Evolutionary conservation across 1,140 invertebrate genomes (phyloP), one percentile per base, ranked within the genome.

Genomic region (Harlomillsia oculata): DNA sequence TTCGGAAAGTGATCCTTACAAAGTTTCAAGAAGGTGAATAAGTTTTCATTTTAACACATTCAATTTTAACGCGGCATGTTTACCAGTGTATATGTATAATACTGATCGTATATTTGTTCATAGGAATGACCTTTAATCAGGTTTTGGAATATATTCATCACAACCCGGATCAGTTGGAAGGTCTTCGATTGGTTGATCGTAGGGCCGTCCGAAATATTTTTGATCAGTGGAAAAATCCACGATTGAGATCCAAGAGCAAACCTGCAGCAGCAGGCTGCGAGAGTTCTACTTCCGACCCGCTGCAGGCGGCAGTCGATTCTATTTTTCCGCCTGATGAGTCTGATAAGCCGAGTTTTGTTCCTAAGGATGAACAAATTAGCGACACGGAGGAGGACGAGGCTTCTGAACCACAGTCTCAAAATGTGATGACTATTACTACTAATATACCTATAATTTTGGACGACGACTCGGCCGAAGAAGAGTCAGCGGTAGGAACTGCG

Each of bases 151-250:
- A 60, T 28, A 49, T 64, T 23, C 58, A 60, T 43, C 58, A 58
- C 29, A 64, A 64, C 37, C 62, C 62, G 5, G 59, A 64, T 28
- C 30, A 46, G 1, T 29, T 64, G 36, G 58, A 64, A 46, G 58
- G 62, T 5, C 40, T 64, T 6, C 29, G 56, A 23, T 13, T 64
- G 5, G 51, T 64, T 6, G 62, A 64, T 28, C 51, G 62, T 8
- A 40, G 62, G 28, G 62, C 58, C 4, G 49, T 64, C n/a, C 14
- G 62, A 46, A 64, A 64, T 55, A 60, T 64, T 13, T 64, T 49
- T 50, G 62, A 64, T 39, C 50, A 60, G 18, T 64, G 60, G 55
- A 56, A 51, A 39, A 56, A 53, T 25, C 32, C 45, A 16, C 32
- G 34, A 16, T 26, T 25, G 1, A 16, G 45, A 11, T 48, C 45